Evolutionary conservation across 2,113 vertebrate species (phyloP).

Genomic region (Podiceps cristatus): DNA sequence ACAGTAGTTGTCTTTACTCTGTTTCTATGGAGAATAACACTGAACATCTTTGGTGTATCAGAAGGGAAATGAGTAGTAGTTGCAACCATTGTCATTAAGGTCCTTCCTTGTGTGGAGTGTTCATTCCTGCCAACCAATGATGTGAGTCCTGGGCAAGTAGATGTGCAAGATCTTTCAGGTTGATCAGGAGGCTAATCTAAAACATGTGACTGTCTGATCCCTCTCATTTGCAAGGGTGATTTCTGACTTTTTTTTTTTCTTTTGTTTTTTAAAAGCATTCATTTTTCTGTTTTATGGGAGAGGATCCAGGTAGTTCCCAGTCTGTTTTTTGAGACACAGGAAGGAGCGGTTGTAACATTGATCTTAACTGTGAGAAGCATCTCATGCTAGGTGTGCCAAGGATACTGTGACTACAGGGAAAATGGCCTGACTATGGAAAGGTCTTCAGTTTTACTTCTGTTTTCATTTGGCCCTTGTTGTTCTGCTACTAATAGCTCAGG

Average conservation of each 20-base stretch:
- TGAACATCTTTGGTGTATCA: not conserved
- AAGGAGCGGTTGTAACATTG: not conserved
- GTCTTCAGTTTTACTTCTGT: not conserved
- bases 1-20: not conserved
- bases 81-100: rapidly evolving
- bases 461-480: not conserved
- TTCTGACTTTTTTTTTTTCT: not conserved
- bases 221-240: not conserved
- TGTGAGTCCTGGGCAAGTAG: not conserved
- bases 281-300: not conserved
- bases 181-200: not conserved
- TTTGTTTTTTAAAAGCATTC: not conserved
- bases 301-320: not conserved
- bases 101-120: not conserved
- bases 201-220: not conserved
- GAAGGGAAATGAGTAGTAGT: not conserved
- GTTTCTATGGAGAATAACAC: rapidly evolving
- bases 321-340: not conserved
- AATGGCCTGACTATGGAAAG: not conserved
- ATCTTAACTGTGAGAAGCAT: not conserved
- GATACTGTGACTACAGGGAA: not conserved
- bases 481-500: not conserved
- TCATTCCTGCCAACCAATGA: rapidly evolving
- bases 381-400: not conserved
- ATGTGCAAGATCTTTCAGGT: not conserved